Evolutionary conservation across 2,888 invertebrate species (phyloP), one percentile per base, ranked within the genome.

Genomic region (Incurvaria masculella): DNA sequence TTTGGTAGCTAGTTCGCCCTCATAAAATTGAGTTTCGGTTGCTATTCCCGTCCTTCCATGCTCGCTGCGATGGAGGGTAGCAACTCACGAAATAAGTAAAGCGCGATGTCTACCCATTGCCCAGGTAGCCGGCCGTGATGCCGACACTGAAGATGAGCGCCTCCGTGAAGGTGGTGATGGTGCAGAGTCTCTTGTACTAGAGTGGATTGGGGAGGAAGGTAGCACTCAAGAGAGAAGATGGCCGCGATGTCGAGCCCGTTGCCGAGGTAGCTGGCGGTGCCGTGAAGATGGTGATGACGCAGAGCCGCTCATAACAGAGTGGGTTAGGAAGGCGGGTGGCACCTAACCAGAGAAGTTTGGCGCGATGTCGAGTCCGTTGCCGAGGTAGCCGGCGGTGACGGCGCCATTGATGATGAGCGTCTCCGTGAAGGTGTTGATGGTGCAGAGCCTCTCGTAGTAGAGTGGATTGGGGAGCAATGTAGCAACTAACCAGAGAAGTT

Each of bases 171-270:
- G n/a, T n/a, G n/a, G n/a, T n/a, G n/a, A n/a, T n/a, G n/a, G n/a
- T n/a, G n/a, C n/a, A n/a, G n/a, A n/a, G n/a, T n/a, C n/a, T n/a
- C n/a, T n/a, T n/a, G n/a, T n/a, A n/a, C n/a, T n/a, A n/a, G n/a
- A n/a, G n/a, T n/a, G n/a, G n/a, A n/a, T n/a, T n/a, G n/a, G n/a
- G n/a, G n/a, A n/a, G n/a, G n/a, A n/a, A n/a, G n/a, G n/a, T n/a
- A n/a, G n/a, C n/a, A n/a, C n/a, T 87, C 83, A 58, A 93, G 84
- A 49, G 91, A 90, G 63, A 91, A 94, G 65, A 92, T 91, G 1
- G 93, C 93, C 2, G 93, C 92, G 57, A 94, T 91, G 59, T 94
- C 93, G 20, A 94, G 73, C 11, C 90, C 91, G 61, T 93, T 93
- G 52, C 91, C 88, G 21, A 92, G 80, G 66, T 92, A 93, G 1